phyloP scores from a whole-genome alignment of 2,888 invertebrate species.

The Orthonevra nobilis region DNA sequence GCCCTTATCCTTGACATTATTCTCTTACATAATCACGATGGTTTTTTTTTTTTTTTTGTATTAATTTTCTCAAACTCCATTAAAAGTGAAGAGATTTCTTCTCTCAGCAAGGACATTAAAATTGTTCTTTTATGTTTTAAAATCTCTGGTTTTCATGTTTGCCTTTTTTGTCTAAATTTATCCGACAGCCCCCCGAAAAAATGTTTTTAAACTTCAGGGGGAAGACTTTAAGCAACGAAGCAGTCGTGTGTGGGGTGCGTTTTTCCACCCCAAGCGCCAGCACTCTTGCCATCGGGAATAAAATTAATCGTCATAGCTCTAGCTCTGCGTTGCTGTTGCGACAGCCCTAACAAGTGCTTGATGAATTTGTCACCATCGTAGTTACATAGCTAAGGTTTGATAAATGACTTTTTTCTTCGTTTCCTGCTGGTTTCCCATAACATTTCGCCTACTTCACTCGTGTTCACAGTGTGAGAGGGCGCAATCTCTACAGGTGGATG shows the following conservation, averaged over 20 bases:
- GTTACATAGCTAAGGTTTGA: conserved; percentile 59
- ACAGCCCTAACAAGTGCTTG: conserved; percentile 64
- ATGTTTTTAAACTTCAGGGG: conserved; percentile 24
- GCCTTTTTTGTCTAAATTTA: conserved; percentile 24
- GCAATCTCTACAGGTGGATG: conserved; percentile 49
- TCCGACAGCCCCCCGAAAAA: conserved; percentile 26
- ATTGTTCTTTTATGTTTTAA: conserved; percentile 9
- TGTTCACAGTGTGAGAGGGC: too few species aligned
- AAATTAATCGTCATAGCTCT: conserved; percentile 58
- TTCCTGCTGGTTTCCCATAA: conserved; percentile 2
- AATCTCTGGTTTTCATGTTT: conserved; percentile 13
- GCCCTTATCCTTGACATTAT: conserved; percentile 8
- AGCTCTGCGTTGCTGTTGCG: conserved; percentile 55
- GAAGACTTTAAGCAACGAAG: conserved; percentile 4
- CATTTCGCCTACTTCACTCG: conserved; percentile 1
- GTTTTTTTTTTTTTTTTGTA: conserved; percentile 20
- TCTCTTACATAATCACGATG: conserved; percentile 18
- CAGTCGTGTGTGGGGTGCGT: not conserved
- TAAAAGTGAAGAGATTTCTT: conserved; percentile 26
- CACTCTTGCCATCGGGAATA: not conserved
- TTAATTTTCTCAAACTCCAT: conserved; percentile 41
- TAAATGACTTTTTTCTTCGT: conserved; percentile 43
- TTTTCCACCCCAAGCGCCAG: not conserved
- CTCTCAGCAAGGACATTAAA: conserved; percentile 46
- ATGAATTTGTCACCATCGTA: conserved; percentile 69